Conservation (phyloP, 2,888 invertebrate genomes). For the Nephrotoma guestfalica region DNA sequence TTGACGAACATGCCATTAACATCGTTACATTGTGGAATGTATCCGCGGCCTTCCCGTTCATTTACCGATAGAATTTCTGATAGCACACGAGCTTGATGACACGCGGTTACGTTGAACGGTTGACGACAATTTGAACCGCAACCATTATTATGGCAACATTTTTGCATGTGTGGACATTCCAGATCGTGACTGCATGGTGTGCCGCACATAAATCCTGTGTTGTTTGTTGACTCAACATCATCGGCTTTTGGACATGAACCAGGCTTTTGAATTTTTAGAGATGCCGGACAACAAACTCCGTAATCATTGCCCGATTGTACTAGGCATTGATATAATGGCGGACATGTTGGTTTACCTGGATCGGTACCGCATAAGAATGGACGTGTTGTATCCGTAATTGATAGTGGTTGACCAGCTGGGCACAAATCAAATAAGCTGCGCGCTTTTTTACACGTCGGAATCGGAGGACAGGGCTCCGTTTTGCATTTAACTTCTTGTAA, state of each 20-base stretch:
- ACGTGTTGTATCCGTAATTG: constrained; percentile 55
- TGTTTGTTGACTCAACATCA: constrained; percentile 26
- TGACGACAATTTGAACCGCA: constrained; percentile 60
- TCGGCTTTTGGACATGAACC: constrained; percentile 54
- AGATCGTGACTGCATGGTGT: constrained; percentile 60
- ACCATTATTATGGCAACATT: constrained; percentile 61
- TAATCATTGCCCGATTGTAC: constrained; percentile 72
- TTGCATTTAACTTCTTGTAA: constrained; percentile 64
- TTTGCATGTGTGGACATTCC: constrained; percentile 68
- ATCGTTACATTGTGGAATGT: constrained; percentile 64
- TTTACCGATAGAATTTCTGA: constrained; percentile 62
- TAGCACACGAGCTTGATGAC: constrained; percentile 61
- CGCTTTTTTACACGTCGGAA: constrained; percentile 70
- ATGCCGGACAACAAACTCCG: constrained; percentile 75
- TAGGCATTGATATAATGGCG: constrained; percentile 64
- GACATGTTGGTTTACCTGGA: constrained; percentile 70
- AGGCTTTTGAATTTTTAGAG: constrained; percentile 57
- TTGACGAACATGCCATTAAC: constrained; percentile 55
- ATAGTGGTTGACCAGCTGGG: constrained; percentile 56
- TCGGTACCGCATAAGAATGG: constrained; percentile 73
- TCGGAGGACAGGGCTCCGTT: constrained; percentile 66
- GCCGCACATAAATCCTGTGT: constrained; percentile 39
- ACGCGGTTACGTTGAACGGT: constrained; percentile 62
- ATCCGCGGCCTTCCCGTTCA: constrained; percentile 67
- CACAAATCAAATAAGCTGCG: constrained; percentile 64